Conservation (phyloP, 2,113 vertebrate genomes). For the Ochotona curzoniae region DNA sequence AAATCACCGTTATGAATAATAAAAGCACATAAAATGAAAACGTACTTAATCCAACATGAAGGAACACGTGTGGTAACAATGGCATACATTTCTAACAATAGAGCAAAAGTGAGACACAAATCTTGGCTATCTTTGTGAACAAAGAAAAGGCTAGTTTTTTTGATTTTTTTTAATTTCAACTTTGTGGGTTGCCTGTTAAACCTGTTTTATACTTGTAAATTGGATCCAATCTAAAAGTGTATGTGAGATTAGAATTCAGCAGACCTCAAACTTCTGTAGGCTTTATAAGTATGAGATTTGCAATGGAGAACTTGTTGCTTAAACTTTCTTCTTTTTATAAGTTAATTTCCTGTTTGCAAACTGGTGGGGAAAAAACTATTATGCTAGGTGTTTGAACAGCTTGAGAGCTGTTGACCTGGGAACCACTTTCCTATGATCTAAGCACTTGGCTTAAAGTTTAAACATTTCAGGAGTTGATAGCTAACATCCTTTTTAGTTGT, state of each 20-base stretch:
- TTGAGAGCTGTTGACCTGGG: slow-evolving; percentile 83
- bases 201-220: slow-evolving; percentile 76
- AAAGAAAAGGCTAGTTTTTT: slow-evolving; percentile 34
- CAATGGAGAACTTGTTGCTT: slow-evolving; percentile 83
- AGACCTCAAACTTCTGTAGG: slow-evolving; percentile 86
- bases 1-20: not conserved
- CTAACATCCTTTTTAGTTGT: slow-evolving; percentile 2
- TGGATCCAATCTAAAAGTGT: slow-evolving; percentile 78
- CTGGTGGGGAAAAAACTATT: slow-evolving; percentile 88
- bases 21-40: not conserved
- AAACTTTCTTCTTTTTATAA: slow-evolving; percentile 81
- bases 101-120: not conserved
- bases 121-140: not conserved
- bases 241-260: slow-evolving; percentile 85
- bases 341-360: slow-evolving; percentile 84
- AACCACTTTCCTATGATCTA: slow-evolving; percentile 60
- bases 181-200: slow-evolving; percentile 44
- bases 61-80: not conserved
- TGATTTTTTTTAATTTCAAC: slow-evolving; percentile 34
- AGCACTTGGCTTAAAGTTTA: slow-evolving; percentile 66
- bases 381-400: slow-evolving; percentile 90
- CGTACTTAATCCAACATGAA: not conserved
- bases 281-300: slow-evolving; percentile 86
- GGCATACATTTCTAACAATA: not conserved
- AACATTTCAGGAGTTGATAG: slow-evolving; percentile 69